These are phyloP conservation scores for Parazoanthus atlanticus DNA, from an alignment of 92 coral and sea anemone species.

Conservation along the genomic window DNA sequence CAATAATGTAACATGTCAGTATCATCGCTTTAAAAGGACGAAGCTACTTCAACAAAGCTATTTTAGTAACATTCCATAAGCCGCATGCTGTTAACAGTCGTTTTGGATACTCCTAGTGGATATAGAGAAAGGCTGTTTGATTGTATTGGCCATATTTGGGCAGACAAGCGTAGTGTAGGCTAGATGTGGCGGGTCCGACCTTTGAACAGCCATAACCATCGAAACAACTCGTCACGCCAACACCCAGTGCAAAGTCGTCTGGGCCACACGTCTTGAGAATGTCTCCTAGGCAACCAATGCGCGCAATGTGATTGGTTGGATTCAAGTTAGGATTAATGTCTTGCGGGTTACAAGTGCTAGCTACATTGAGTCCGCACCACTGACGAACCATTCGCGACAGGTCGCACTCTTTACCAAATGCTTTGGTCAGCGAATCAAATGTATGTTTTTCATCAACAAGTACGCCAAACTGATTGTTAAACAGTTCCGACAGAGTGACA, in stretches of 20 bases:
- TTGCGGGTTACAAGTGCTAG: constrained; percentile 86
- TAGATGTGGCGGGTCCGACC: constrained; percentile 85
- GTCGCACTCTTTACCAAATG: constrained; percentile 83
- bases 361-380: constrained; percentile 91
- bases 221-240: constrained; percentile 85
- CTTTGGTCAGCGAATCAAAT: constrained; percentile 63
- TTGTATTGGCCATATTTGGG: constrained; percentile 79
- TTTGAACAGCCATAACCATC: constrained; percentile 84
- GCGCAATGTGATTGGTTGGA: constrained; percentile 90
- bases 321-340: constrained; percentile 89
- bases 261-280: constrained; percentile 83
- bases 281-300: constrained; percentile 92
- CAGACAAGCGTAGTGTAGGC: constrained; percentile 83
- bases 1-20: background rate
- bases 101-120: constrained; percentile 48
- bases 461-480: constrained; percentile 90
- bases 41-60: background rate
- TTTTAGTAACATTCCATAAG: background rate
- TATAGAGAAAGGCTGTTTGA: constrained; percentile 79
- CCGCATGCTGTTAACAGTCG: background rate
- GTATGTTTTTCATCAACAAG: constrained; percentile 74
- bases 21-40: background rate
- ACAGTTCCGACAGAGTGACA: constrained; percentile 74
- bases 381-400: constrained; percentile 67
- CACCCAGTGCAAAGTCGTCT: constrained; percentile 85